Base-by-base conservation (phyloP, 2,113 vertebrate genomes). In the Oncorhynchus clarkii region DNA sequence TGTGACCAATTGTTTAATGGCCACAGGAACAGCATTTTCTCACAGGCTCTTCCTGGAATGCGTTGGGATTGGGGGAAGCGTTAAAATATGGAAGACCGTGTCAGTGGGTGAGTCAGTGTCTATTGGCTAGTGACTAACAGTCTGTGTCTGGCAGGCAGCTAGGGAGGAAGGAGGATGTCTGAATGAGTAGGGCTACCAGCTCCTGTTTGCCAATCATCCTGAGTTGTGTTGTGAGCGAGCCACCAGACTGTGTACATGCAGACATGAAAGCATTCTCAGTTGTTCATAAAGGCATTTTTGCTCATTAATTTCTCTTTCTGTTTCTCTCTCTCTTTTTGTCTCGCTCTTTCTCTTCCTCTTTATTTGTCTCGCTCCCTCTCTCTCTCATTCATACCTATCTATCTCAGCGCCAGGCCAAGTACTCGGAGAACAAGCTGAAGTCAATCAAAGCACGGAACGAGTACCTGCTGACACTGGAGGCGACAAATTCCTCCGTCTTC, bases 401-500 rank as follows among this genome's bases (percentile, higher is more conserved):
- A 11, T 45, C 2, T 84, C 90, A 99, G 98, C 96, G 98, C 84
- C 97, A 99, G 92, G 97, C 97, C 84, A 99, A 99, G 88, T 99
- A 99, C 84, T 99, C 96, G 0, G 98, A 99, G 90, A 99, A 99
- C 93, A 99, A 99, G 91, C 93, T 99, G 88, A 99, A 99, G 88
- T 99, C 97, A 3, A 97, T 99, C 92, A 99, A 99, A 93, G 96
- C 98, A 0, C 94, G 98, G 57, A 99, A 99, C 65, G 98, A 99
- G 80, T 99, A 99, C 89, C 94, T 99, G 68, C 94, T 99, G 87
- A 99, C 97, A 14, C 94, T 99, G 73, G 98, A 99, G 92, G 98
- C 98, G 29, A 95, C 96, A 34, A 99, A 99, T 84, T 95, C 96
- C 74, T 97, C 98, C 1, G 95, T 99, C 72, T 99, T 98, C 94